These are phyloP conservation scores for Lithobius niger DNA, from an alignment of 1,140 invertebrate species.

Conservation along the genomic window DNA sequence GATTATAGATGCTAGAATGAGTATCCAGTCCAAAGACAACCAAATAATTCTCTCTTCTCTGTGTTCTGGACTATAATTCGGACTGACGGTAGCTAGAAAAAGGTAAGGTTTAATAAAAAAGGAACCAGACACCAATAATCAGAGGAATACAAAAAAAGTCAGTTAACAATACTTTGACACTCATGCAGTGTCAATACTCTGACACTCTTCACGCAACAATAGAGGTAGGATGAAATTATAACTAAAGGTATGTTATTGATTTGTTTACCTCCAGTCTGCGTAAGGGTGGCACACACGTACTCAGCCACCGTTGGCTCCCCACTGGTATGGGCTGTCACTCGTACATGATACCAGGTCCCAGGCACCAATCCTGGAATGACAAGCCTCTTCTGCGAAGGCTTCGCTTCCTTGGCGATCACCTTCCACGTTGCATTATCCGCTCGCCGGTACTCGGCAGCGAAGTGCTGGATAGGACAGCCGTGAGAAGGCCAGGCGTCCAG, in stretches of 20 bases:
- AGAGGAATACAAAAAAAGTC: too few relatives aligned
- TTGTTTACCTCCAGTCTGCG: slow-evolving; percentile 69
- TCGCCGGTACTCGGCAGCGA: slow-evolving; percentile 88
- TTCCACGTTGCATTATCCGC: slow-evolving; percentile 65
- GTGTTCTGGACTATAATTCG: neutral
- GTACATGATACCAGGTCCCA: slow-evolving; percentile 74
- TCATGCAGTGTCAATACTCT: too few relatives aligned
- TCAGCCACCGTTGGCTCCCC: slow-evolving; percentile 86
- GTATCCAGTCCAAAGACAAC: slow-evolving; percentile 7
- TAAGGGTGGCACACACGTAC: slow-evolving; percentile 88
- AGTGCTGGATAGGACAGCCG: slow-evolving; percentile 88
- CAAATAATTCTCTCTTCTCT: slow-evolving; percentile 1
- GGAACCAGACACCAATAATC: too few relatives aligned
- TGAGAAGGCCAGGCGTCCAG: slow-evolving; percentile 85
- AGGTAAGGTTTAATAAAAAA: too few relatives aligned
- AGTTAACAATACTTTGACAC: too few relatives aligned
- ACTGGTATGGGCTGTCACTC: slow-evolving; percentile 88
- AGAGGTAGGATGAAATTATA: too few relatives aligned
- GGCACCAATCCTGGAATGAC: slow-evolving; percentile 80
- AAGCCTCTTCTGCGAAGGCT: slow-evolving; percentile 70
- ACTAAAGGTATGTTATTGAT: too few relatives aligned
- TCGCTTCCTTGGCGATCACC: slow-evolving; percentile 81
- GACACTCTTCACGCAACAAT: too few relatives aligned
- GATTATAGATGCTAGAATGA: neutral
- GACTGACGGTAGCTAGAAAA: neutral